phyloP scores from a whole-genome alignment of 2,888 invertebrate genomes.

The Xanthia icteritia region DNA sequence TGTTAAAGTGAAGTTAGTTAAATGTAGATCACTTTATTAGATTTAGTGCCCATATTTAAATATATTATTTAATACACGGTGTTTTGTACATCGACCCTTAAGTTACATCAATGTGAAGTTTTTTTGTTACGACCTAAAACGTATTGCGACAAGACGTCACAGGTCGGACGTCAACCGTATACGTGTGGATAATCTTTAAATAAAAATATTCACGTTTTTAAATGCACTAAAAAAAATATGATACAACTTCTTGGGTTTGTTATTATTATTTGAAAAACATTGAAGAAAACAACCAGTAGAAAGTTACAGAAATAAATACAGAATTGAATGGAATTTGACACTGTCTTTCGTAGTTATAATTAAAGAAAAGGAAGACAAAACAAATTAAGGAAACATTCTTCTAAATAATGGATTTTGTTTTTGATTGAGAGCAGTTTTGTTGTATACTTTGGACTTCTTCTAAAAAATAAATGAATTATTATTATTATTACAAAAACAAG shows the following conservation, averaged over 20 bases:
- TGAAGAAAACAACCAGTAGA: not conserved
- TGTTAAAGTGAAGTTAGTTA: slow-evolving; percentile 6
- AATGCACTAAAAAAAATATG: not conserved
- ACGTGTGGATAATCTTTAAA: not conserved
- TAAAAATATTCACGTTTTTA: not conserved
- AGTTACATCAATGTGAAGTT: slow-evolving; percentile 5
- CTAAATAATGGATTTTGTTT: slow-evolving; percentile 27
- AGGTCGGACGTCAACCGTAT: too few species aligned
- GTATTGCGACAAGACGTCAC: not conserved
- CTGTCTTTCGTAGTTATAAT: not conserved
- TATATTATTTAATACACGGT: not conserved
- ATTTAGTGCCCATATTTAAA: not conserved
- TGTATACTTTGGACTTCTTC: not conserved
- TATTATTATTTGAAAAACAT: not conserved
- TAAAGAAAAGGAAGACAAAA: slow-evolving; percentile 23
- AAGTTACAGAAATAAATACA: not conserved
- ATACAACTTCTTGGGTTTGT: not conserved
- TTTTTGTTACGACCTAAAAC: slow-evolving; percentile 17
- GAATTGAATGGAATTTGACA: slow-evolving; percentile 1
- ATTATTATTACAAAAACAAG: too few species aligned
- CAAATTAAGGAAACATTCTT: slow-evolving; percentile 21
- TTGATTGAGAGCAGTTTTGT: not conserved
- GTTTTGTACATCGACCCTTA: not conserved
- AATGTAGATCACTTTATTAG: not conserved
- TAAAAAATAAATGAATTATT: not conserved